These are phyloP conservation scores for Leptoclinus maculatus DNA, from an alignment of 2,797 vertebrate genomes.

Conservation along the genomic window DNA sequence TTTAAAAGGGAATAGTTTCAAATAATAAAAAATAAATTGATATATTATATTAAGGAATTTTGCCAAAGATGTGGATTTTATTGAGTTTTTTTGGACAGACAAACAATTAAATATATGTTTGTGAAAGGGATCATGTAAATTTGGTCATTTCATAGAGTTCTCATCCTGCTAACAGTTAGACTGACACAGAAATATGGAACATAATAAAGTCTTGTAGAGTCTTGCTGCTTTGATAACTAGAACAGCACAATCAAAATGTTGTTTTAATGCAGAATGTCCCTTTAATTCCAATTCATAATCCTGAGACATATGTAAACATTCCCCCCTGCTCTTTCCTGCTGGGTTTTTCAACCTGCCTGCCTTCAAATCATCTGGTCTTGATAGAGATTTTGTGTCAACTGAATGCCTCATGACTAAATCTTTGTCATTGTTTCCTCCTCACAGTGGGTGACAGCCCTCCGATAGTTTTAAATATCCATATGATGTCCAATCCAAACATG, in stretches of 20 bases:
- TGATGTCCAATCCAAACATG: constrained; percentile 21
- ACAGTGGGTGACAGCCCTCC: constrained; percentile 15
- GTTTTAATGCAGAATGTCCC: not conserved
- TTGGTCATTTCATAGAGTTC: not conserved
- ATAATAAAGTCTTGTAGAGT: not conserved
- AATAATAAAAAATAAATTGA: constrained; percentile 1
- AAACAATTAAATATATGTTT: not conserved
- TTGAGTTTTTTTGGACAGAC: not conserved
- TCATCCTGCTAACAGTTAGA: not conserved
- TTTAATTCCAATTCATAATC: not conserved
- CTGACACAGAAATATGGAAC: not conserved
- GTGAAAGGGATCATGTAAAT: not conserved
- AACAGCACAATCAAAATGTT: not conserved
- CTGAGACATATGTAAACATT: not conserved
- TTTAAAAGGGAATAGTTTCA: constrained; percentile 14
- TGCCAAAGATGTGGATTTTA: constrained; percentile 1
- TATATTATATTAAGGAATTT: not conserved
- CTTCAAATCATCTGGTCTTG: constrained; percentile 14
- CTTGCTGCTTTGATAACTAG: too few relatives aligned
- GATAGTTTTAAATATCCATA: constrained; percentile 48
- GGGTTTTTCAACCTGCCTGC: not conserved
- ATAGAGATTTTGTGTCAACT: not conserved
- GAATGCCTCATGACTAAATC: constrained; percentile 7
- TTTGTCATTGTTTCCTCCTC: constrained; percentile 25
- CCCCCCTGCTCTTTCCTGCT: not conserved